Conservation (phyloP, 2,888 invertebrate genomes). For the Smittia aterrima region DNA sequence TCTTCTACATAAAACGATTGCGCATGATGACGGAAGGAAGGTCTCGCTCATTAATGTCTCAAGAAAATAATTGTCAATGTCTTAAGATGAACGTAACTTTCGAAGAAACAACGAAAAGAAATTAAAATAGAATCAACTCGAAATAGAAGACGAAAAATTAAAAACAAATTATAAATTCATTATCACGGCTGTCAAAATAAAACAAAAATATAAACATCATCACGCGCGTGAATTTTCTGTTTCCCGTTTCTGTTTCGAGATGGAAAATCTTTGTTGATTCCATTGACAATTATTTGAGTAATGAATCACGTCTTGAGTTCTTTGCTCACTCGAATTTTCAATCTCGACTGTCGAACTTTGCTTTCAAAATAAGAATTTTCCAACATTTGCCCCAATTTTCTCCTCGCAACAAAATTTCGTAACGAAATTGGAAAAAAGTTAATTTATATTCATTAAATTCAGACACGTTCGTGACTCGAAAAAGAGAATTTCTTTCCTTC, state of each 20-base stretch:
- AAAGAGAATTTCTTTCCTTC: background rate
- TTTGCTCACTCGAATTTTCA: too few species aligned
- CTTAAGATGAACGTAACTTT: too few species aligned
- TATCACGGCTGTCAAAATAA: background rate
- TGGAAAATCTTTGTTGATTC: background rate
- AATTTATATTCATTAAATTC: conserved; percentile 38
- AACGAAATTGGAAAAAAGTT: conserved; percentile 7
- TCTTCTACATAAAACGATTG: background rate
- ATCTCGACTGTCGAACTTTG: too few species aligned
- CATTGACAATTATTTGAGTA: background rate
- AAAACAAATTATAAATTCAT: conserved; percentile 11
- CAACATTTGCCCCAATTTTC: background rate
- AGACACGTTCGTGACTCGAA: conserved; percentile 20
- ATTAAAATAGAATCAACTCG: background rate
- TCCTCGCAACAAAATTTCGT: background rate
- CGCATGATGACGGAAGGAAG: background rate
- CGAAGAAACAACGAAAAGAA: too few species aligned
- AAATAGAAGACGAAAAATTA: background rate
- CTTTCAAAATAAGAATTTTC: background rate
- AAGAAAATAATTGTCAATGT: background rate
- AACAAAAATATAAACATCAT: background rate
- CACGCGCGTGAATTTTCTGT: too few species aligned
- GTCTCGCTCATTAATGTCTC: background rate
- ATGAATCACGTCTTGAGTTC: too few species aligned
- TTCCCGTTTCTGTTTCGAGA: background rate